phyloP scores from a whole-genome alignment of 2,888 invertebrate species.

The Ypsolopha sequella region DNA sequence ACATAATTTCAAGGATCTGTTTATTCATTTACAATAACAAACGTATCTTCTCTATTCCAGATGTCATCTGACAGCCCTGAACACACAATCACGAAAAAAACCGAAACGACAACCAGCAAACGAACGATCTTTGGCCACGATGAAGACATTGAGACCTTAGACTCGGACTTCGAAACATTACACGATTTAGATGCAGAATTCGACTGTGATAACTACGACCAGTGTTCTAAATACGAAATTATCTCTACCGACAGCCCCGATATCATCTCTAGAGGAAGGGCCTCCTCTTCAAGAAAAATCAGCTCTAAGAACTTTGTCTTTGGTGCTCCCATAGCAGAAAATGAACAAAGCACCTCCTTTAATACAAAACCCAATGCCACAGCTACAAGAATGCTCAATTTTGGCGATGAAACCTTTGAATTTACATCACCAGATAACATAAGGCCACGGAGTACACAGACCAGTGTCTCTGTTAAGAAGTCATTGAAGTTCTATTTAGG shows the following conservation, averaged over 20 bases:
- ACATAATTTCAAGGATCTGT: background rate
- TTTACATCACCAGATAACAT: constrained; percentile 20
- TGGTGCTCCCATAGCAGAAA: constrained; percentile 53
- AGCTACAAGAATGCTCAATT: constrained; percentile 49
- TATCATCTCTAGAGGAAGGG: constrained; percentile 49
- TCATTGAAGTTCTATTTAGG: constrained; percentile 43
- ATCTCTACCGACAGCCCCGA: constrained; percentile 63
- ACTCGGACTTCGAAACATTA: constrained; percentile 39
- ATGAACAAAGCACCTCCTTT: constrained; percentile 52
- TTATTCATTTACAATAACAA: background rate
- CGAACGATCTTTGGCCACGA: constrained; percentile 2
- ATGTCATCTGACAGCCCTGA: constrained; percentile 4
- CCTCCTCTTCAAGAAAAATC: constrained; percentile 35
- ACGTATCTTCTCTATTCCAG: constrained; percentile 3
- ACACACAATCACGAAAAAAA: no score
- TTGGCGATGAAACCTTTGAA: constrained; percentile 54
- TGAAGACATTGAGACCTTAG: constrained; percentile 3
- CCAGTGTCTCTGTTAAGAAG: constrained; percentile 40
- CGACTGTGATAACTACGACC: constrained; percentile 47
- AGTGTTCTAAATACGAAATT: constrained; percentile 60
- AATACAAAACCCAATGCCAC: constrained; percentile 23
- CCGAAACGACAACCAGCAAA: constrained; percentile 1
- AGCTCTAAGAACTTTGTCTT: constrained; percentile 45
- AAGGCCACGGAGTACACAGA: background rate
- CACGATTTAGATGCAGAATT: constrained; percentile 62